Evolutionary conservation across 1,140 invertebrate species (phyloP).

Genomic region (Hermetia illucens): DNA sequence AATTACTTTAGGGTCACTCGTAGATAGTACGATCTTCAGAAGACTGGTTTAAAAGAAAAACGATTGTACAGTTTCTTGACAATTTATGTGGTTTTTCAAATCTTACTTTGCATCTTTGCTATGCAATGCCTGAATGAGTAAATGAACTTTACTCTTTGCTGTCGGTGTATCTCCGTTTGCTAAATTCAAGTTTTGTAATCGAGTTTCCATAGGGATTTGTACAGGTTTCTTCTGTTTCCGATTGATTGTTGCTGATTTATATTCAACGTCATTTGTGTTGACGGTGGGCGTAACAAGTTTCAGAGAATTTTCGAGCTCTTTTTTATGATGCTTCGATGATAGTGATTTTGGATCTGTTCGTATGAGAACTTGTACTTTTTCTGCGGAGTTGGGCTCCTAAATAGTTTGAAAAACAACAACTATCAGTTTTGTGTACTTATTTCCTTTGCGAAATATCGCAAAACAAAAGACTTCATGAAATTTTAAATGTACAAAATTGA

Average conservation of each 20-base stretch:
- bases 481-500: constrained; percentile 1
- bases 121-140: constrained; percentile 60
- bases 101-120: constrained; percentile 52
- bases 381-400: constrained; percentile 32
- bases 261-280: constrained; percentile 27
- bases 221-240: constrained; percentile 33
- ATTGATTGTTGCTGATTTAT: constrained; percentile 27
- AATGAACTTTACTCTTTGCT: constrained; percentile 53
- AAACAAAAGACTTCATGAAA: no score
- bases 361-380: constrained; percentile 41
- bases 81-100: not conserved
- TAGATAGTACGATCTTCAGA: constrained; percentile 39
- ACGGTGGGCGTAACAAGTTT: constrained; percentile 35
- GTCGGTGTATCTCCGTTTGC: constrained; percentile 27
- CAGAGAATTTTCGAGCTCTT: constrained; percentile 19
- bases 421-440: no score
- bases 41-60: constrained; percentile 22
- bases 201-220: constrained; percentile 59
- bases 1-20: constrained; percentile 39
- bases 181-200: constrained; percentile 51
- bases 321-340: constrained; percentile 27
- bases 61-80: not conserved
- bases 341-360: constrained; percentile 33
- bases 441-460: no score
- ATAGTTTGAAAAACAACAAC: constrained; percentile 4